These are phyloP conservation scores for Pygoscelis antarcticus DNA, from an alignment of 2,113 vertebrate species.

Conservation along the genomic window DNA sequence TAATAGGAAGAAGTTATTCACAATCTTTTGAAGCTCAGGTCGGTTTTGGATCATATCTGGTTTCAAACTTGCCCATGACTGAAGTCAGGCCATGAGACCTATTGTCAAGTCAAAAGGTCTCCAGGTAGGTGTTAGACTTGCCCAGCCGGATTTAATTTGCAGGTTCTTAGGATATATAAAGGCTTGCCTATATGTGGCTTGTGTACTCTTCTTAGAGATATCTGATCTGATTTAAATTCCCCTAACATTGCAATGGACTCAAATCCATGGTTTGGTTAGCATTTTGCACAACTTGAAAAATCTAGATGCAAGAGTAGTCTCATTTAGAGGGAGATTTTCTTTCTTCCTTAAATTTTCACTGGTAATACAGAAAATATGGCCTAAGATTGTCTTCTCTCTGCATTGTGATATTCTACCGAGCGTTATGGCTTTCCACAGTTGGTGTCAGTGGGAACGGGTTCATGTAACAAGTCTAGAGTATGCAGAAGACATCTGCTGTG, in stretches of 20 bases:
- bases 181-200: neutral
- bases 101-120: neutral
- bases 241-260: neutral
- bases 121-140: neutral
- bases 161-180: neutral
- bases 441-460: neutral
- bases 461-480: neutral
- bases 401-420: neutral
- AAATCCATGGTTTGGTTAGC: neutral
- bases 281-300: neutral
- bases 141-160: neutral
- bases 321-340: neutral
- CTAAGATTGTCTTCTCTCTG: neutral
- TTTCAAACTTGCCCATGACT: neutral
- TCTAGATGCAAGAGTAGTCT: neutral
- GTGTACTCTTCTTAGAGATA: neutral
- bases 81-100: neutral
- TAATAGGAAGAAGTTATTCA: neutral
- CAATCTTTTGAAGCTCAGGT: neutral
- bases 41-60: neutral
- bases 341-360: neutral
- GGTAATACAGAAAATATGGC: neutral
- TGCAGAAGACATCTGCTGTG: neutral
- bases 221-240: neutral
- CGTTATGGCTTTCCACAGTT: neutral